These are phyloP conservation scores for Telmatherina bonti DNA, from an alignment of 2,797 vertebrate species.

Conservation along the genomic window DNA sequence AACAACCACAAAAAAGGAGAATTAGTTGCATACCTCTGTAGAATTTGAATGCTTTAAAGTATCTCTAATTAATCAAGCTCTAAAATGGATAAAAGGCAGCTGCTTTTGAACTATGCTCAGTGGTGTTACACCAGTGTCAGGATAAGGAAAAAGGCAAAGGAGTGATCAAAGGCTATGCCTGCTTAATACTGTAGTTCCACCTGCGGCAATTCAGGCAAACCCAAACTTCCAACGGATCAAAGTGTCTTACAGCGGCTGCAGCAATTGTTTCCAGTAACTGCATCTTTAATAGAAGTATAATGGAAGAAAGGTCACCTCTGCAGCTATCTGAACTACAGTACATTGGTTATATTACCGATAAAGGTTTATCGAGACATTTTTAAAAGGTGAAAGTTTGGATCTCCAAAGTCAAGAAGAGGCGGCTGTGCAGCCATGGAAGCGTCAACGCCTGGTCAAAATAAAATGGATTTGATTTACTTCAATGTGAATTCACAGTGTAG, in stretches of 20 bases:
- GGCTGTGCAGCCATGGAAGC: not conserved
- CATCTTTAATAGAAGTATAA: not conserved
- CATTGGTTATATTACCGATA: not conserved
- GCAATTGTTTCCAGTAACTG: not conserved
- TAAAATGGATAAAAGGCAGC: not conserved
- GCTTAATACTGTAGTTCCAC: constrained; percentile 4
- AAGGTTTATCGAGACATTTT: no score
- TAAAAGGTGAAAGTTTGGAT: not conserved
- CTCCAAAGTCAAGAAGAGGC: not conserved
- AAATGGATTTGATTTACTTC: not conserved
- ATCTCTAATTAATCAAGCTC: no score
- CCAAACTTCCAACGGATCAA: constrained; percentile 13
- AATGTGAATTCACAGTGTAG: not conserved
- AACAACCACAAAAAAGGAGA: not conserved
- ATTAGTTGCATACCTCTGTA: not conserved
- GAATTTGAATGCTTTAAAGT: not conserved
- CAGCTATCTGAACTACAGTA: not conserved
- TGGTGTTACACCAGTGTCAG: not conserved
- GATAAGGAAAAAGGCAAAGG: constrained; percentile 6
- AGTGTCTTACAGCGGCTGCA: constrained; percentile 1
- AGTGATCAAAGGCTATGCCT: constrained; percentile 13
- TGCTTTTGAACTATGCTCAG: constrained; percentile 2
- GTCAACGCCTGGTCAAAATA: not conserved
- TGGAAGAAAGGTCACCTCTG: constrained; percentile 1
- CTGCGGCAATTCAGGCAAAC: constrained; percentile 7